A percentile compares a stretch with the other conserved stretches of the same genome.
Conservation (phyloP, 2,797 vertebrate species). For the Poecile montanus region DNA sequence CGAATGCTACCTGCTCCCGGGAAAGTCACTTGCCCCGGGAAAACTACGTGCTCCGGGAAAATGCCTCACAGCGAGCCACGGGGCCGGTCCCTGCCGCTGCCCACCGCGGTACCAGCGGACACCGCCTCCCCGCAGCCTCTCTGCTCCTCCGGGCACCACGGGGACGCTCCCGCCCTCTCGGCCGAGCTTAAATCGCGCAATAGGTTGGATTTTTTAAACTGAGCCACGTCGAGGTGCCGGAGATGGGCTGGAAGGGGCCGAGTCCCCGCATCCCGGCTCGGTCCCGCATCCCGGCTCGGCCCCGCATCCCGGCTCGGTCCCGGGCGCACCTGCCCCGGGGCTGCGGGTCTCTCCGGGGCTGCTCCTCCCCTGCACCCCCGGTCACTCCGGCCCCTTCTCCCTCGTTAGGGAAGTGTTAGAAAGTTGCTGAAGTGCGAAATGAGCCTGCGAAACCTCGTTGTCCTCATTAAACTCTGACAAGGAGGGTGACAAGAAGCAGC, state of each 20-base stretch:
- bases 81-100: neutral
- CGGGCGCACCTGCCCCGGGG: neutral
- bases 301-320: neutral
- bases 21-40: neutral
- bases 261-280: neutral
- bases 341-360: neutral
- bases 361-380: neutral
- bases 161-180: neutral
- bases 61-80: neutral
- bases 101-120: neutral
- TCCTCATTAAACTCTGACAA: slow-evolving; percentile 97
- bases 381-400: slow-evolving; percentile 57
- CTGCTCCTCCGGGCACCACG: neutral
- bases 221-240: neutral
- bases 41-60: neutral
- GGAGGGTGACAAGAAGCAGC: slow-evolving; percentile 90
- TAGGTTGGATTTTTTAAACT: fast-evolving
- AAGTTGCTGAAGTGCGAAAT: slow-evolving; percentile 96
- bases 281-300: neutral
- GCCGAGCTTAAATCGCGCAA: neutral
- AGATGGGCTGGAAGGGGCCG: neutral
- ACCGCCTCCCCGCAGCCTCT: neutral
- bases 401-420: slow-evolving; percentile 92
- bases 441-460: slow-evolving; percentile 86
- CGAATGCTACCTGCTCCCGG: neutral